Evolutionary conservation across 2,888 invertebrate genomes (phyloP), one percentile per base, ranked within the genome.

Genomic region (Eudemis profundana): DNA sequence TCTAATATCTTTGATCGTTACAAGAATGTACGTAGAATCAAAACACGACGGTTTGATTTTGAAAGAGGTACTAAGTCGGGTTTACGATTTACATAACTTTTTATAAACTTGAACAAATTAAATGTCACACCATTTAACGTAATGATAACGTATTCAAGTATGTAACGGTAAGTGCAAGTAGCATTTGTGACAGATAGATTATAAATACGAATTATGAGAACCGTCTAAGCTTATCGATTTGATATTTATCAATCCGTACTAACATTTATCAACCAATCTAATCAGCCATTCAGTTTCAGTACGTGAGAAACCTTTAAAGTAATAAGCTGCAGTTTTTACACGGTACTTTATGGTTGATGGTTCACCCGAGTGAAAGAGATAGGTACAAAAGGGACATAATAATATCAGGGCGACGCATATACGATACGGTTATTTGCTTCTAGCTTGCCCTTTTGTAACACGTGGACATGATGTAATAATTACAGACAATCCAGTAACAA

Each of bases 1-100:
- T 59, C 47, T 47, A 47, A 36, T 51, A 64, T 59, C 15, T 64
- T 7, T 17, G 38, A 64, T 59, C 57, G 50, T 50, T 50, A 49
- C 40, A 42, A 57, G 49, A 63, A 63, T 57, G 49, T 63, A 63
- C 47, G 42, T 15, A 54, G 4, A 40, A 56, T 27, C 14, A 23
- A 38, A 53, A 53, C 4, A 14, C 8, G 12, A 7, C 38, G 14
- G n/a, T 36, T n/a, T 38, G 19, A 36, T 19, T 14, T 51, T 40
- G 21, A 19, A 38, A 38, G 19, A 23, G 23, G 21, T 40, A 7
- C 33, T 19, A 15, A 40, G 36, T 21, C 19, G 4, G 3, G 23
- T 17, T 8, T 38, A 14, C 19, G 12, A 2, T 15, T 21, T 19
- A 21, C 21, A 33, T n/a, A 46, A 46, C 19, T 21, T 46, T 46